These are phyloP conservation scores for Anguilla japonica DNA, from an alignment of 2,113 vertebrate genomes.

Conservation along the genomic window DNA sequence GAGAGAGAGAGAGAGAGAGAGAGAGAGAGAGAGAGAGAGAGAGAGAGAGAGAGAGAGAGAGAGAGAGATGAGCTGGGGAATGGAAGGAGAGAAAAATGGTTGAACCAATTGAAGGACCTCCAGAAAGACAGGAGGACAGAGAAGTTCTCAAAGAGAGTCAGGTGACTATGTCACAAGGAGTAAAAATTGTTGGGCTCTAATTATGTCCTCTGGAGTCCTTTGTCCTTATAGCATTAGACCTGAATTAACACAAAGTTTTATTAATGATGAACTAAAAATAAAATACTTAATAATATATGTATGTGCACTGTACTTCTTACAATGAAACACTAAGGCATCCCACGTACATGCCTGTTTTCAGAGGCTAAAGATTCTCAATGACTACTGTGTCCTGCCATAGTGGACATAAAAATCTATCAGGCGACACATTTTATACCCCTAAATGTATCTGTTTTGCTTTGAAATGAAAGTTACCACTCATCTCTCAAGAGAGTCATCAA, in stretches of 20 bases:
- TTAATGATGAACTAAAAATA: not conserved
- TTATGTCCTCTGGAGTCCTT: slow-evolving; percentile 20
- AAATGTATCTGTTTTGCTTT: not conserved
- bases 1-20: not conserved
- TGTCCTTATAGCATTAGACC: not conserved
- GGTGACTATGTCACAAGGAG: slow-evolving; percentile 31
- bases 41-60: no score
- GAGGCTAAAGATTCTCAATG: not conserved
- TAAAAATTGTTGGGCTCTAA: slow-evolving; percentile 31
- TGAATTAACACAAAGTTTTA: not conserved
- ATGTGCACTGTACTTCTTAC: not conserved
- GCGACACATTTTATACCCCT: no score
- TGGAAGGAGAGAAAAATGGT: no score
- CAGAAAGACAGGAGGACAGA: not conserved
- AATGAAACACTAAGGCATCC: not conserved
- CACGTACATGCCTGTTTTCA: not conserved
- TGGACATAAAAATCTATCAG: no score
- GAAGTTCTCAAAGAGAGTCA: slow-evolving; percentile 20
- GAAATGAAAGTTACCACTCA: not conserved
- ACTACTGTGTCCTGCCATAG: no score
- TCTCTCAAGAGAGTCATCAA: not conserved
- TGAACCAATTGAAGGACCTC: no score
- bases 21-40: no score
- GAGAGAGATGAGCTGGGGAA: not conserved
- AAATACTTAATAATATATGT: not conserved